Conservation (phyloP, 2,888 invertebrate genomes). For the Tenthredo amoena region DNA sequence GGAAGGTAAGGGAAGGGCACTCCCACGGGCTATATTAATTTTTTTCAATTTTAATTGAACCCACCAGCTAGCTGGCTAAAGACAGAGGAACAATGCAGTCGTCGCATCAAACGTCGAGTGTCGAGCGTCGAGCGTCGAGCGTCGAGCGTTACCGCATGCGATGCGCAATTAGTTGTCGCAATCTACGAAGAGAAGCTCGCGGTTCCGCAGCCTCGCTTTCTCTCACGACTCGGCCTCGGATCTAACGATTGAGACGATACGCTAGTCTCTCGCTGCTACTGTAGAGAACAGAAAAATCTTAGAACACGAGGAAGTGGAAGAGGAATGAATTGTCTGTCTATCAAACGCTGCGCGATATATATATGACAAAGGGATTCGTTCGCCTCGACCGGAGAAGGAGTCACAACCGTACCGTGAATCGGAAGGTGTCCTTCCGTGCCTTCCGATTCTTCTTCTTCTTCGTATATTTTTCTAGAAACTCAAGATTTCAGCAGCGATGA, state of each 20-base stretch:
- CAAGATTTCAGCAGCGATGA: background rate
- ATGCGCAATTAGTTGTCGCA: conserved; percentile 50
- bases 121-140: conserved; percentile 26
- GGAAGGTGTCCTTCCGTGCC: background rate
- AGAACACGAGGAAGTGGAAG: conserved; percentile 29
- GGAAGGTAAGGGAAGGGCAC: background rate
- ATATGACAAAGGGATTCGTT: background rate
- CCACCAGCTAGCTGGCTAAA: background rate
- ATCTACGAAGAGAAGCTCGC: conserved; percentile 42
- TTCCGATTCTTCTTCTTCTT: background rate
- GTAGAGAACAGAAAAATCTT: background rate
- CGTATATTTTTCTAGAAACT: background rate
- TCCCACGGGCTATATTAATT: conserved; percentile 22
- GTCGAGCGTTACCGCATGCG: conserved; percentile 44
- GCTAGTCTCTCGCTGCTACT: background rate
- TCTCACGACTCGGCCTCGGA: conserved; percentile 51
- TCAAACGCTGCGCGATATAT: conserved; percentile 6
- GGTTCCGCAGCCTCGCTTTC: conserved; percentile 49
- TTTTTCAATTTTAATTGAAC: background rate
- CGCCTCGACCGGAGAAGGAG: background rate
- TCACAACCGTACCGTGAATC: background rate
- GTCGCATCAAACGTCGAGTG: conserved; percentile 35
- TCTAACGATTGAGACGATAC: conserved; percentile 38
- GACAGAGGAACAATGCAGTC: background rate
- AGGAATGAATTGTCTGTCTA: background rate